Conservation (phyloP, 2,888 invertebrate genomes). For the Catocala fraxini region DNA sequence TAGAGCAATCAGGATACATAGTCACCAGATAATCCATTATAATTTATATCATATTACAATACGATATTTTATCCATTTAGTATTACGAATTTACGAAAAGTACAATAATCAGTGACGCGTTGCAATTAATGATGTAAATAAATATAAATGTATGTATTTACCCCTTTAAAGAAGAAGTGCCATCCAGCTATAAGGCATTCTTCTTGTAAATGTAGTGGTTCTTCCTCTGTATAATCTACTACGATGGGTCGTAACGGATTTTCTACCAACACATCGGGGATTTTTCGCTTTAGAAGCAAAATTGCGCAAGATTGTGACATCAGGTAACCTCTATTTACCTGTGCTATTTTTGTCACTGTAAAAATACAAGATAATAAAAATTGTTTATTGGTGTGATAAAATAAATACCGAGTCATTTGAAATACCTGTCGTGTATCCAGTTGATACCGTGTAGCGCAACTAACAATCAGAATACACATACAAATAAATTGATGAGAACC, state of each 20-base stretch:
- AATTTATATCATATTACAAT: too few species aligned
- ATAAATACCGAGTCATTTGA: too few species aligned
- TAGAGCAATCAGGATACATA: too few species aligned
- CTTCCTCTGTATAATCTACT: constrained; percentile 64
- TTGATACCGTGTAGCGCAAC: too few species aligned
- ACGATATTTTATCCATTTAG: too few species aligned
- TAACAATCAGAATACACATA: too few species aligned
- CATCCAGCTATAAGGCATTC: constrained; percentile 76
- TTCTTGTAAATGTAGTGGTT: constrained; percentile 63
- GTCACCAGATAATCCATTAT: too few species aligned
- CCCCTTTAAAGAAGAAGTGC: constrained; percentile 78
- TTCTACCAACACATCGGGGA: constrained; percentile 72
- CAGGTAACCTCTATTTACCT: constrained; percentile 57
- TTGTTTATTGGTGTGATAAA: too few species aligned
- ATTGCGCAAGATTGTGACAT: constrained; percentile 70
- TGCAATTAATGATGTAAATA: background rate
- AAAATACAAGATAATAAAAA: background rate
- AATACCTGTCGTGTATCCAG: too few species aligned
- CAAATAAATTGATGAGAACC: too few species aligned
- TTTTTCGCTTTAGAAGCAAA: constrained; percentile 63
- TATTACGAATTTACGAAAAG: too few species aligned
- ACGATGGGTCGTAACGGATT: constrained; percentile 63
- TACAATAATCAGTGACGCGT: too few species aligned
- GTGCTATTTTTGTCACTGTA: constrained; percentile 53
- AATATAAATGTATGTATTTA: constrained; percentile 38